Percentiles rank a stretch among this genome's conserved stretches.
Conservation (phyloP, 2,113 vertebrate genomes). For the Mobula birostris region DNA sequence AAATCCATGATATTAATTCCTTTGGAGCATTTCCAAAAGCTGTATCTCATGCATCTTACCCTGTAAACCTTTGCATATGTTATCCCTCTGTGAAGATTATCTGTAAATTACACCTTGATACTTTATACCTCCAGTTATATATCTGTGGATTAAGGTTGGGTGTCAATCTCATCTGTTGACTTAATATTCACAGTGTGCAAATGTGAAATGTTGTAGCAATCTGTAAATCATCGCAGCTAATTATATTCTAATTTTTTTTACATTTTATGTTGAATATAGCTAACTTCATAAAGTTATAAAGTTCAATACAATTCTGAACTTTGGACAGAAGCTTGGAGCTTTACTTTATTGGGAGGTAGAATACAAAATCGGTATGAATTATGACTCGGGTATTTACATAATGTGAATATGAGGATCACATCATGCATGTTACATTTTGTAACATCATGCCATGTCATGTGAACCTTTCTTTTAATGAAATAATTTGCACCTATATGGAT, state of each 20-base stretch:
- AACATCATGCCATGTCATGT: not conserved
- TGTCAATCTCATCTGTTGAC: not conserved
- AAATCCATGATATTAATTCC: not conserved
- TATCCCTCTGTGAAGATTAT: not conserved
- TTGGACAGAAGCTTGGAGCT: no score
- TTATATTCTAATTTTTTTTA: not conserved
- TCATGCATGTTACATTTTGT: not conserved
- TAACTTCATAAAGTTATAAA: not conserved
- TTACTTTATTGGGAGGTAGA: not conserved
- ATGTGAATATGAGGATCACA: not conserved
- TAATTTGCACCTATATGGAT: not conserved
- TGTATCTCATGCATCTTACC: not conserved
- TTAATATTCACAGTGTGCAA: not conserved
- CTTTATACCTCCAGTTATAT: not conserved
- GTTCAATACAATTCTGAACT: not conserved
- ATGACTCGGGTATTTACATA: not conserved
- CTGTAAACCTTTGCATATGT: not conserved
- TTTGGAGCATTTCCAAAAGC: not conserved
- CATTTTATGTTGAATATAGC: not conserved
- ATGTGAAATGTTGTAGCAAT: not conserved
- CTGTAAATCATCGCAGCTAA: not conserved
- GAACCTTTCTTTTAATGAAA: not conserved
- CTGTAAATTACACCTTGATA: not conserved
- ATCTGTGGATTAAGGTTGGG: not conserved
- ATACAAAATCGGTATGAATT: not conserved